Base-by-base conservation (phyloP, 1,140 invertebrate genomes). In the Prorops nasuta region DNA sequence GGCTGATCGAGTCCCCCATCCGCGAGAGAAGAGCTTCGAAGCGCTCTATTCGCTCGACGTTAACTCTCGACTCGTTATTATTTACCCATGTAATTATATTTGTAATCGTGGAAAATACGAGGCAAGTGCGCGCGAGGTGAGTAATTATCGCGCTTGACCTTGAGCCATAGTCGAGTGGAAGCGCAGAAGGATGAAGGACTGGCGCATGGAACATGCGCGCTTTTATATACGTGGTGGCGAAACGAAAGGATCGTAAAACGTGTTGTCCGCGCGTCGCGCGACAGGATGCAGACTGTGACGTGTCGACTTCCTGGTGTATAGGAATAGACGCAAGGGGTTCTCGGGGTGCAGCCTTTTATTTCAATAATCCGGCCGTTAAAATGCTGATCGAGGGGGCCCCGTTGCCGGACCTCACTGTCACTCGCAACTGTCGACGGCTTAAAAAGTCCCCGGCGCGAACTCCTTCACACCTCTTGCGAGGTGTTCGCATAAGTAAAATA, bases 331-430 rank as follows among this genome's bases (percentile, higher is more conserved):
- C 44, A 55, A 63, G 42, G 47, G 15, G 28, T 40, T 24, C 31
- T 14, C 47, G 14, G 32, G 17, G 34, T 28, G 16, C n/a, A 37
- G 55, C 44, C 53, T 54, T 69, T 69, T 67, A 60, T 69, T 65
- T 61, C 66, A 63, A 68, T 69, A 67, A 69, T 69, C 67, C 60
- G 51, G 45, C 55, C 60, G 56, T 68, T 69, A 66, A 68, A 68
- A 66, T 66, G 63, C 59, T 64, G 60, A 66, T 68, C 58, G 63
- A 57, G 35, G 39, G 28, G 14, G 51, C 43, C 48, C 39, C 53
- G 39, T 38, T 50, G 36, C 40, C 32, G 46, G n/a, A n/a, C n/a
- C n/a, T n/a, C n/a, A n/a, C n/a, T n/a, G n/a, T n/a, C n/a, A n/a
- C n/a, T n/a, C n/a, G n/a, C n/a, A n/a, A n/a, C n/a, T n/a, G n/a